Percentiles rank a stretch among this genome's conserved stretches.
phyloP scores from a whole-genome alignment of 92 coral and sea anemone species.

The Palythoa grandiflora region DNA sequence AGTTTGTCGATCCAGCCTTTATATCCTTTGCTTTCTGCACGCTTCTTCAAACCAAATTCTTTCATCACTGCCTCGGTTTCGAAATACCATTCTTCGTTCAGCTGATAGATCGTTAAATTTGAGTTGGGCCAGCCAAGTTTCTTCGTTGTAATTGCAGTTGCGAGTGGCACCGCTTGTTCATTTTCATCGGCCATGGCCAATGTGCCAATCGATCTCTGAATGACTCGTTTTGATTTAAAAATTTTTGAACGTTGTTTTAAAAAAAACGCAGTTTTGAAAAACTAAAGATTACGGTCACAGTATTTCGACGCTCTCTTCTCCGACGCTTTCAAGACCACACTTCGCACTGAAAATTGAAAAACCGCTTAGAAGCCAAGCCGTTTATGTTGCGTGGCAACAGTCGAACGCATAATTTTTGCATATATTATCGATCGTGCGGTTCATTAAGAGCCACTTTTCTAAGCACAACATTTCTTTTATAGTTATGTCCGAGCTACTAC shows the following conservation, averaged over 20 bases:
- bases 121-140: slow-evolving; percentile 28
- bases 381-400: slow-evolving; percentile 23
- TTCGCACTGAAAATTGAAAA: slow-evolving; percentile 18
- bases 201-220: neutral
- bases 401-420: slow-evolving; percentile 3
- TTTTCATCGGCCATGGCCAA: slow-evolving; percentile 2
- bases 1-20: slow-evolving; percentile 32
- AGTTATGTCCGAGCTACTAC: too few species aligned
- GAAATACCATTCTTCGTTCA: slow-evolving; percentile 18
- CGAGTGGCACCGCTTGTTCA: slow-evolving; percentile 5
- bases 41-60: slow-evolving; percentile 20
- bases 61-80: slow-evolving; percentile 9
- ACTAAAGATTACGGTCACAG: neutral
- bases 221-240: neutral
- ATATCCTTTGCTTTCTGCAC: slow-evolving; percentile 3
- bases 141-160: neutral
- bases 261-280: neutral
- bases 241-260: slow-evolving; percentile 8
- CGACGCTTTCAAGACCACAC: slow-evolving; percentile 3
- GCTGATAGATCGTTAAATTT: neutral
- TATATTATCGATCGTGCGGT: neutral
- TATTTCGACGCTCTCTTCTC: neutral
- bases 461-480: too few species aligned
- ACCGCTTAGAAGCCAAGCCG: slow-evolving; percentile 17
- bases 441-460: too few species aligned